Base-by-base conservation (phyloP, 2,888 invertebrate species). In the Dryobotodes eremita region DNA sequence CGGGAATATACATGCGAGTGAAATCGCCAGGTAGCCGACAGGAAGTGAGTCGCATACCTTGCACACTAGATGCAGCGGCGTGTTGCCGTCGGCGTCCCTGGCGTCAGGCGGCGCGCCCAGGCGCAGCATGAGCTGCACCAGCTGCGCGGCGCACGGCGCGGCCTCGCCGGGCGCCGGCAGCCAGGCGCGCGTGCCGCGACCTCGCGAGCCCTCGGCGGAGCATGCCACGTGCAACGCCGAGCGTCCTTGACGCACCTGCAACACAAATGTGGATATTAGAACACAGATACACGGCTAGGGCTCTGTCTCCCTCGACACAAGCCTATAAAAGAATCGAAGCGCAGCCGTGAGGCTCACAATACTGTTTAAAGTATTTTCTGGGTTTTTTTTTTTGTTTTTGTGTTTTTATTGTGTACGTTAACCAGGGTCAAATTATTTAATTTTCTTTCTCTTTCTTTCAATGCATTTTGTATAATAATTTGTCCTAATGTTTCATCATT, bases 51-150 rank as follows among this genome's bases (percentile, higher is more conserved):
- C 0, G 42, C 96, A 94, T 79, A 98, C 98, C 94, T 98, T 97
- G 83, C 98, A 98, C 0, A 98, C 98, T 81, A 99, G 97, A 93
- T 99, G 99, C 71, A 99, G 97, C 20, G 99, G 98, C 36, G 99
- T 99, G 95, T 99, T 99, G 36, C 98, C 98, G 77, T 98, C 98
- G 74, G 98, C 98, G 94, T 99, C 99, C 4, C 97, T 95, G 0
- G 98, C 98, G 94, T 98, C 98, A 0, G 98, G 98, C 94, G 98
- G 97, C 0, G 99, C 99, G 20, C 99, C 99, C 46, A 98, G 98
- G 86, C 98, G 97, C 84, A 99, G 96, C 91, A 99, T 96, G 78
- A 98, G 98, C 89, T 97, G 97, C 11, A 98, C 98, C 26, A 96
- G 94, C 71, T 86, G 90, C 91, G 91, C 82, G 91, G 89, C 85